Evolutionary conservation across 2,888 invertebrate genomes (phyloP), one percentile per base, ranked within the genome.

Genomic region (Acheta domesticus): DNA sequence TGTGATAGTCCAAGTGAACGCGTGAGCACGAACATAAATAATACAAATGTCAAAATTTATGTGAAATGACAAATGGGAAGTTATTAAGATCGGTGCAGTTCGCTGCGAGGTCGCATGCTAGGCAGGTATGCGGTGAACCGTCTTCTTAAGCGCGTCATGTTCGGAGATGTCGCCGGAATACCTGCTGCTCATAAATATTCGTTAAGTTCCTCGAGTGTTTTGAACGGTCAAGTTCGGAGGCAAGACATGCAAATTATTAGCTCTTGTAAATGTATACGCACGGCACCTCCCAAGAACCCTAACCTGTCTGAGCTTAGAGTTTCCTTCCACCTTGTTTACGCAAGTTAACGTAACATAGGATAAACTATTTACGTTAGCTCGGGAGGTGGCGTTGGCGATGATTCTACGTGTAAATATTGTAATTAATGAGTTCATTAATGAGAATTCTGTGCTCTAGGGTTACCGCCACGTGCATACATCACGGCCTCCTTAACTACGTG

Each of bases 171-270:
- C 62, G n/a, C 62, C 62, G 62, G 62, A 62, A 62, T 62, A 62
- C 62, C 62, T 62, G 62, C 14, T 62, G 62, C 62, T 62, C 62
- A 62, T 62, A 62, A 62, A 62, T 62, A 62, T 62, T 62, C 62
- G 62, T 62, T 62, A 62, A 62, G 62, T 62, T 62, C 62, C 62
- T 36, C 62, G 62, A 62, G 62, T 62, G 62, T 62, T 62, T 62
- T 62, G 62, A 62, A 62, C 62, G 62, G 62, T 62, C 62, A 62
- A 62, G 62, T 62, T 62, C 62, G 62, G 62, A 62, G 62, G 62
- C 62, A 62, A 62, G 62, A 62, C 62, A 62, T 62, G 62, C 62
- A 62, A 62, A 62, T 62, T 62, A 62, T 62, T 62, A 62, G 62
- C 62, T 62, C 62, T 62, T 62, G 62, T 62, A 62, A 62, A 62